These are phyloP conservation scores for Acipenser oxyrinchus DNA, from an alignment of 2,797 vertebrate genomes.

Conservation along the genomic window DNA sequence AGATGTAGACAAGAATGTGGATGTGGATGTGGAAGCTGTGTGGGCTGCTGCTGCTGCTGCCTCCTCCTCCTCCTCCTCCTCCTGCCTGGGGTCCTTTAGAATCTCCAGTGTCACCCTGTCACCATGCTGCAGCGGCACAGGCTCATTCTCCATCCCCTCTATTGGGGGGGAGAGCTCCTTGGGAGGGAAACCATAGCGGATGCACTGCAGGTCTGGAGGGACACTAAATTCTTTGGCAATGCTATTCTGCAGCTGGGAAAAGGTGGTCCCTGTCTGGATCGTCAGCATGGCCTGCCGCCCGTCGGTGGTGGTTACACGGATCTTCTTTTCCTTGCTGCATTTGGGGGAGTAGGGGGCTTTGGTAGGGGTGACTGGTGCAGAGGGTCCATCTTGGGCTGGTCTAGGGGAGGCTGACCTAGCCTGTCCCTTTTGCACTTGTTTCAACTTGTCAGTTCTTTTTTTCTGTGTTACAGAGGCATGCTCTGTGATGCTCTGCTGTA, in stretches of 20 bases:
- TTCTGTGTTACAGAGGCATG: slow-evolving; percentile 78
- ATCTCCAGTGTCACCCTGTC: slow-evolving; percentile 90
- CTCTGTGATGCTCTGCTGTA: slow-evolving; percentile 89
- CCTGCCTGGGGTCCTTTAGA: slow-evolving; percentile 65
- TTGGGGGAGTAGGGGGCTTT: slow-evolving; percentile 72
- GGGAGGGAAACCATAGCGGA: slow-evolving; percentile 90
- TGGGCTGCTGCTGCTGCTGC: slow-evolving; percentile 41
- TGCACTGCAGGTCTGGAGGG: slow-evolving; percentile 75
- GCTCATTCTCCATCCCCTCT: slow-evolving; percentile 81
- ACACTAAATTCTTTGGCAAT: slow-evolving; percentile 76
- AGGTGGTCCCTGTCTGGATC: slow-evolving; percentile 77
- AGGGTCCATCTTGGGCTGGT: slow-evolving; percentile 52
- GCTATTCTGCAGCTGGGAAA: slow-evolving; percentile 78
- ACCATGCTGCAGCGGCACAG: slow-evolving; percentile 84
- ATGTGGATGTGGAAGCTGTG: slow-evolving; percentile 20
- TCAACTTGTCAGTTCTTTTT: slow-evolving; percentile 76
- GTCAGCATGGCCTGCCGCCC: slow-evolving; percentile 91
- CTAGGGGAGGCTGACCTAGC: slow-evolving; percentile 63
- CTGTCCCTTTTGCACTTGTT: slow-evolving; percentile 74
- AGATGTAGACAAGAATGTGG: slow-evolving; percentile 27
- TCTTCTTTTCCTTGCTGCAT: slow-evolving; percentile 84
- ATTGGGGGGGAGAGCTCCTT: slow-evolving; percentile 79
- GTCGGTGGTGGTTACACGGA: slow-evolving; percentile 88
- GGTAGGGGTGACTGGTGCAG: slow-evolving; percentile 83
- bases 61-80: slow-evolving; percentile 1